Evolutionary conservation across 2,113 vertebrate genomes (phyloP).

Genomic region (Anguilla japonica): DNA sequence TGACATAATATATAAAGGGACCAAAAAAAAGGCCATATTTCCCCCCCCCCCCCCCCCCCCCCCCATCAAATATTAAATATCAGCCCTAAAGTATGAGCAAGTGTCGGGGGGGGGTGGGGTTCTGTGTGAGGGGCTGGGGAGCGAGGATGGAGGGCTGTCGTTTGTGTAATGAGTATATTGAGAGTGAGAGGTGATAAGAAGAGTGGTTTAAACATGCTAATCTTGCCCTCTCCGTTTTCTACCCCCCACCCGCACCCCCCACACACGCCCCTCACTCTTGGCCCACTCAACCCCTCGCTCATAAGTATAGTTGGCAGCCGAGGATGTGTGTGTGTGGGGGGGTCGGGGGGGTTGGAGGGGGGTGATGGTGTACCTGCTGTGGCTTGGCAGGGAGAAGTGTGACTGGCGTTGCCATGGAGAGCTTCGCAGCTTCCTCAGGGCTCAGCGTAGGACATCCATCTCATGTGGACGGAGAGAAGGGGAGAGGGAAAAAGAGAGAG

Average conservation of each 20-base stretch:
- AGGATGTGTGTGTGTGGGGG: neutral
- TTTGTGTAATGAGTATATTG: constrained; percentile 51
- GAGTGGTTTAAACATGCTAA: constrained; percentile 52
- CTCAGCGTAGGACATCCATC: constrained; percentile 23
- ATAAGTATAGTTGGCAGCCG: constrained; percentile 29
- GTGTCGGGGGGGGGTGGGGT: constrained; percentile 11
- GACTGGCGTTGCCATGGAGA: constrained; percentile 47
- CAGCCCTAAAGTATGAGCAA: constrained; percentile 17
- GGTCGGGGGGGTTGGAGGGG: constrained; percentile 1
- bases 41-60: too few species aligned
- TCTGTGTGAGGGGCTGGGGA: constrained; percentile 4
- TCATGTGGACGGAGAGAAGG: constrained; percentile 24
- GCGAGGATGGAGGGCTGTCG: constrained; percentile 28
- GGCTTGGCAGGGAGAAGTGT: constrained; percentile 49
- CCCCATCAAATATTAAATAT: constrained; percentile 58
- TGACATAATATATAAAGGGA: constrained; percentile 51
- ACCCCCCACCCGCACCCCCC: neutral
- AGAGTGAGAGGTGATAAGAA: constrained; percentile 51
- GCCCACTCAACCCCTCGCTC: neutral
- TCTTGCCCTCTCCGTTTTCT: constrained; percentile 40
- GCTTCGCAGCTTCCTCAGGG: constrained; percentile 53
- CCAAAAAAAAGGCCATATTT: constrained; percentile 16
- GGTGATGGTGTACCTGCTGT: constrained; percentile 37
- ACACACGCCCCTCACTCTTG: neutral
- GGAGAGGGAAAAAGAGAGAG: constrained; percentile 21